These are phyloP conservation scores for Astur gentilis DNA, from an alignment of 2,113 vertebrate genomes.

Conservation along the genomic window DNA sequence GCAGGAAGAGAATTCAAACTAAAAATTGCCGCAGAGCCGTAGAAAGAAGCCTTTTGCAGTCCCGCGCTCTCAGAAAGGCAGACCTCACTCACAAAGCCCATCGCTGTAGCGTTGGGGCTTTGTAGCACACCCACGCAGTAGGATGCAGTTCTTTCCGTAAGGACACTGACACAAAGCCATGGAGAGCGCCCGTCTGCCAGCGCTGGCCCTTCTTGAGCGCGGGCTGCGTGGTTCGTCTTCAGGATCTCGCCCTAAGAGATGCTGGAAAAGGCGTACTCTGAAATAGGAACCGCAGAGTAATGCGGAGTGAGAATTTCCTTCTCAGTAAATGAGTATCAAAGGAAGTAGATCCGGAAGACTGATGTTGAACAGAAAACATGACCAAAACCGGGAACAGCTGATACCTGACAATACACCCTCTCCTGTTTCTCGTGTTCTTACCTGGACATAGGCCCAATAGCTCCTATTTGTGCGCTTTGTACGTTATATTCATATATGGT, in stretches of 20 bases:
- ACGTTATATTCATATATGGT: background rate
- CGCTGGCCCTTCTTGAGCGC: rapidly evolving
- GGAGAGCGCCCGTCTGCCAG: background rate
- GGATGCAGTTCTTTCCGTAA: background rate
- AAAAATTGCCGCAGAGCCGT: background rate
- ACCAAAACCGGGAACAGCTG: background rate
- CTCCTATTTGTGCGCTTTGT: background rate
- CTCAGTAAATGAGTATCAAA: background rate
- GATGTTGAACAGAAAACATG: background rate
- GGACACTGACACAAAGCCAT: background rate
- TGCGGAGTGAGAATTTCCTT: background rate
- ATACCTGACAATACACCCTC: background rate
- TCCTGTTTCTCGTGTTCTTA: background rate
- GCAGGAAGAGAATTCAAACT: background rate
- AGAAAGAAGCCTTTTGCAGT: background rate
- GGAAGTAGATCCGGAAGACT: background rate
- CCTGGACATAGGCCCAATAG: background rate
- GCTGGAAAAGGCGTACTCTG: background rate
- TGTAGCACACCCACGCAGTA: background rate
- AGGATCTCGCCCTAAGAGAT: background rate
- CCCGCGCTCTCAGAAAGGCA: background rate
- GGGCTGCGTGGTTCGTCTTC: background rate
- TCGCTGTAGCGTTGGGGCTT: background rate
- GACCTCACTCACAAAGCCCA: background rate
- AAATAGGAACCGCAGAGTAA: background rate